A percentile compares a stretch with the other conserved stretches of the same genome.
These are phyloP conservation scores for Corydoras maculifer DNA, from an alignment of 2,113 vertebrate species.

Conservation along the genomic window DNA sequence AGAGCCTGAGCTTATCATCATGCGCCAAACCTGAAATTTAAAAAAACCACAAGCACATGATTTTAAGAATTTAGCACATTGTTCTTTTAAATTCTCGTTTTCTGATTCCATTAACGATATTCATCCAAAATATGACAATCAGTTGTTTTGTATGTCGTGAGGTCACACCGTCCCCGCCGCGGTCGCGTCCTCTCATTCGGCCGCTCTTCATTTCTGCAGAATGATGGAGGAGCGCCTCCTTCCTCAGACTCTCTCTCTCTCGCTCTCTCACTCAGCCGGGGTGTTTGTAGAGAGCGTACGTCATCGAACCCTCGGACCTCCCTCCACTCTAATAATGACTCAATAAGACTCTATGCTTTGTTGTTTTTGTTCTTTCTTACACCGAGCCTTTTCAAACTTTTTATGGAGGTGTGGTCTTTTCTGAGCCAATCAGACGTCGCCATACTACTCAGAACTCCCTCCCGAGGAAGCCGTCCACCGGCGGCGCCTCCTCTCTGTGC, in stretches of 20 bases:
- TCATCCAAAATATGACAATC: conserved; percentile 46
- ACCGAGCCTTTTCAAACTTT: conserved; percentile 37
- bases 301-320: conserved; percentile 22
- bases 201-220: not conserved
- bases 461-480: conserved; percentile 11
- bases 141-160: conserved; percentile 35
- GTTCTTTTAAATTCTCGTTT: conserved; percentile 22
- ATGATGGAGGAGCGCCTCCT: not conserved
- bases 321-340: conserved; percentile 45
- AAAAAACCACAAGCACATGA: conserved; percentile 9
- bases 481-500: conserved; percentile 40
- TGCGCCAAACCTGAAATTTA: conserved; percentile 13
- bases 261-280: conserved; percentile 34
- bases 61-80: not conserved
- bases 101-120: conserved; percentile 20
- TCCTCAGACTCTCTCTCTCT: conserved; percentile 26
- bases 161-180: conserved; percentile 11
- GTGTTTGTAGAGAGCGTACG: conserved; percentile 17
- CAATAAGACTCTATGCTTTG: conserved; percentile 25
- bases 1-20: conserved; percentile 24
- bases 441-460: conserved; percentile 37
- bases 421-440: conserved; percentile 42
- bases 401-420: conserved; percentile 31
- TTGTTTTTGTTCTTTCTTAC: conserved; percentile 22
- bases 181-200: conserved; percentile 4